A percentile compares a stretch with the other conserved stretches of the same genome.
phyloP scores from a whole-genome alignment of 2,113 vertebrate species.

The Psettodes erumei region DNA sequence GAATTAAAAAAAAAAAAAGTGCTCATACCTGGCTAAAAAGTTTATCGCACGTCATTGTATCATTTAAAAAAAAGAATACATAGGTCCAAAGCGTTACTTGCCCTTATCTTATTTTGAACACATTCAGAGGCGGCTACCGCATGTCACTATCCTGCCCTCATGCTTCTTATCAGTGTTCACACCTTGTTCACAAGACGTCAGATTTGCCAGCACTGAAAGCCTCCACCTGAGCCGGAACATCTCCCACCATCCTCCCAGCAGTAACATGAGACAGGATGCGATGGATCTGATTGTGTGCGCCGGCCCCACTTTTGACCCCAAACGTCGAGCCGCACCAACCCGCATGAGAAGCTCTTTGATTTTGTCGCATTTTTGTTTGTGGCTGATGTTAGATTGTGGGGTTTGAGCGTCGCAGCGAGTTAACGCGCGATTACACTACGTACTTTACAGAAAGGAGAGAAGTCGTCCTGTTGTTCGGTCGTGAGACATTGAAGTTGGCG shows the following conservation, averaged over 20 bases:
- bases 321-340: too few relatives aligned
- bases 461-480: not conserved
- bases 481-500: conserved; percentile 15
- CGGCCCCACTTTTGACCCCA: not conserved
- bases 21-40: not conserved
- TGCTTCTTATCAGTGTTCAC: conserved; percentile 2
- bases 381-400: not conserved
- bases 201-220: not conserved
- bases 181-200: not conserved
- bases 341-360: not conserved
- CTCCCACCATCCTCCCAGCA: not conserved
- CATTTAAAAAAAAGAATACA: not conserved
- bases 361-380: not conserved
- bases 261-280: not conserved
- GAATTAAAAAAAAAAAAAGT: not conserved
- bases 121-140: not conserved
- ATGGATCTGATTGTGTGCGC: not conserved
- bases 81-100: not conserved
- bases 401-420: not conserved
- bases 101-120: not conserved
- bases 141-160: not conserved
- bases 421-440: not conserved
- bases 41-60: not conserved
- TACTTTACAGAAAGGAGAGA: conserved; percentile 19
- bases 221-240: not conserved